These are phyloP conservation scores for Cyprinodon variegatus DNA, from an alignment of 2,113 vertebrate genomes.

Conservation along the genomic window DNA sequence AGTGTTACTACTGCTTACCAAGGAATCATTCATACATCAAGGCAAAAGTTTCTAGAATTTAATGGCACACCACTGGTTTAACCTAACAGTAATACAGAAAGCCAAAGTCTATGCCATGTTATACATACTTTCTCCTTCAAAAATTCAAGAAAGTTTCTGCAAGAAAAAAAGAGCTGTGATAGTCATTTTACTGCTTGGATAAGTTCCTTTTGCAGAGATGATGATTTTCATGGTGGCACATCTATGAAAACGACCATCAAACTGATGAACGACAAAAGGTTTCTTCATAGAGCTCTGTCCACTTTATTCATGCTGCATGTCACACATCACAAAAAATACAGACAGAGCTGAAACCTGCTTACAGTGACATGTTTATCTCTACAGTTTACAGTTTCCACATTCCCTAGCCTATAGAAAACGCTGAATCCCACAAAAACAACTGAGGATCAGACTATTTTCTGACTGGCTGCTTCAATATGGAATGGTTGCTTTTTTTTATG, in stretches of 20 bases:
- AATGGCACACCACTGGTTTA: neutral
- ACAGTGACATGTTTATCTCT: neutral
- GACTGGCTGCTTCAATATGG: slow-evolving; percentile 64
- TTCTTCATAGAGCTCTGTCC: neutral
- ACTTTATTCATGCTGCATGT: neutral
- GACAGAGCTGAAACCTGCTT: slow-evolving; percentile 11
- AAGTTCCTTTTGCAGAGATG: slow-evolving; percentile 2
- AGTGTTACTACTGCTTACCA: neutral
- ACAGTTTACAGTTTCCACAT: slow-evolving; percentile 10
- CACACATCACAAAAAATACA: slow-evolving; percentile 2
- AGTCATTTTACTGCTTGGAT: slow-evolving; percentile 6
- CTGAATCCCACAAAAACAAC: slow-evolving; percentile 23
- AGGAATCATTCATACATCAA: slow-evolving; percentile 20
- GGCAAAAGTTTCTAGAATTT: slow-evolving; percentile 7
- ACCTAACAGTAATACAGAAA: slow-evolving; percentile 7
- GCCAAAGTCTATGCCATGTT: neutral
- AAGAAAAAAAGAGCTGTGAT: neutral
- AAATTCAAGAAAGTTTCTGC: slow-evolving; percentile 7
- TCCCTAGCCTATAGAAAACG: slow-evolving; percentile 8
- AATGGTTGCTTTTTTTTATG: slow-evolving; percentile 71
- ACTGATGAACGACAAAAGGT: slow-evolving; percentile 15
- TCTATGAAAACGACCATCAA: neutral
- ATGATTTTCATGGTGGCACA: neutral
- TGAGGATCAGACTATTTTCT: slow-evolving; percentile 19
- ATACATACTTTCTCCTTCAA: slow-evolving; percentile 11